Percentiles rank a stretch among this genome's conserved stretches.
Conservation (phyloP, 2,797 vertebrate genomes). For the Bovichtus variegatus region DNA sequence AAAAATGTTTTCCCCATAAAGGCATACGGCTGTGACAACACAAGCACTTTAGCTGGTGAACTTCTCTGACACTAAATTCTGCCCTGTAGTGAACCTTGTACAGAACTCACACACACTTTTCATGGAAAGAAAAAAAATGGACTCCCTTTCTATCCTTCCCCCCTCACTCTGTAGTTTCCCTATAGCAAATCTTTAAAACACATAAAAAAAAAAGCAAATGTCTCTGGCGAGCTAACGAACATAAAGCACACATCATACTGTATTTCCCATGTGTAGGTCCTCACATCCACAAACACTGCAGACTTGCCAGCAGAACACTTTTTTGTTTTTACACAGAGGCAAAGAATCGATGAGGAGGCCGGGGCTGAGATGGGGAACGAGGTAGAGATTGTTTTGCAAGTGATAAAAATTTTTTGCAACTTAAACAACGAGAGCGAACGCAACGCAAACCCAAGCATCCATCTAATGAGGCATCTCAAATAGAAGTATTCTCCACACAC, state of each 20-base stretch:
- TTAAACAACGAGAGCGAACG: slow-evolving; percentile 67
- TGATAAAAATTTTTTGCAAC: slow-evolving; percentile 66
- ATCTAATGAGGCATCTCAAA: slow-evolving; percentile 44
- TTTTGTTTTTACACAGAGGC: slow-evolving; percentile 21
- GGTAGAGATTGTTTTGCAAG: slow-evolving; percentile 74
- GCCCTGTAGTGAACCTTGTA: slow-evolving; percentile 49
- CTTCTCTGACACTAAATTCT: slow-evolving; percentile 60
- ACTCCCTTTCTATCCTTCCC: slow-evolving; percentile 14
- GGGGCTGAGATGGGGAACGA: slow-evolving; percentile 51
- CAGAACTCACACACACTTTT: slow-evolving; percentile 50
- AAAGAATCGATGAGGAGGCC: slow-evolving; percentile 62
- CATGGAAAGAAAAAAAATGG: slow-evolving; percentile 36
- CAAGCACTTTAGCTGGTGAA: slow-evolving; percentile 43
- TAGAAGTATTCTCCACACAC: slow-evolving; percentile 46
- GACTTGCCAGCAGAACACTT: slow-evolving; percentile 7
- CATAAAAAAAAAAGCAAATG: slow-evolving; percentile 1
- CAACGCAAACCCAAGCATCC: slow-evolving; percentile 41
- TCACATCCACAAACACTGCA: slow-evolving; percentile 20
- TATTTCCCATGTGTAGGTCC: slow-evolving; percentile 24
- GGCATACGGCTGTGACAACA: slow-evolving; percentile 62
- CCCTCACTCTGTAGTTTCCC: neutral
- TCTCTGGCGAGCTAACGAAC: neutral
- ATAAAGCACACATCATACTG: neutral
- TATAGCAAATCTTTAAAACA: neutral
- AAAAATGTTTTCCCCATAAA: slow-evolving; percentile 32